Evolutionary conservation across 2,888 invertebrate genomes (phyloP), one percentile per base, ranked within the genome.

Genomic region (Acrocera orbiculus): DNA sequence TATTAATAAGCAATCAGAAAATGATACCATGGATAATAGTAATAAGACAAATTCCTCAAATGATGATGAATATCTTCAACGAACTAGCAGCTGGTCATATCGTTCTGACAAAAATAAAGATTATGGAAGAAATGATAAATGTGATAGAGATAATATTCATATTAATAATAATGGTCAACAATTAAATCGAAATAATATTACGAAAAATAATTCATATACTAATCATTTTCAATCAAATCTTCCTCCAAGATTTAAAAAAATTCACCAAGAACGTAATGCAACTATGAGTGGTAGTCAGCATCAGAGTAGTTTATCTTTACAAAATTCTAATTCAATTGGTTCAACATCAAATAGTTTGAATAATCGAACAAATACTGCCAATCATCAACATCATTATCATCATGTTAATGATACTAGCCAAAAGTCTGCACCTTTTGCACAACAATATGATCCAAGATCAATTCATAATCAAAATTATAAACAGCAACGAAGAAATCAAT

Each of bases 171-270:
- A 70, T 44, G 62, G 59, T 4, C 4, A 5, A 23, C 23, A n/a
- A 11, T 7, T n/a, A 22, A 7, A n/a, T 22, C 22, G 22, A 22
- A 22, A n/a, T 8, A n/a, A n/a, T 3, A 8, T 4, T 3, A 23
- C 65, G 70, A 2, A 67, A 66, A 3, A 27, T 20, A 25, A 27
- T 19, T 27, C 49, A 17, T 81, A 76, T 53, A 75, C 77, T 6
- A 70, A 76, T 47, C 73, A 74, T 43, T 85, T 81, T 59, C 81
- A 82, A 56, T 75, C 70, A 32, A 78, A 83, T 60, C 67, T 89
- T 49, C 87, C 89, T 34, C 89, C 89, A 11, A 68, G 89, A 37
- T 83, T 86, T 58, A 72, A 77, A 47, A 79, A 78, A 47, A 79
- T 82, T 48, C 80, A 81, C 47, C 56, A 56, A 42, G 71, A 62